Evolutionary conservation across 2,888 invertebrate genomes (phyloP).

Genomic region (Chloromyia formosa): DNA sequence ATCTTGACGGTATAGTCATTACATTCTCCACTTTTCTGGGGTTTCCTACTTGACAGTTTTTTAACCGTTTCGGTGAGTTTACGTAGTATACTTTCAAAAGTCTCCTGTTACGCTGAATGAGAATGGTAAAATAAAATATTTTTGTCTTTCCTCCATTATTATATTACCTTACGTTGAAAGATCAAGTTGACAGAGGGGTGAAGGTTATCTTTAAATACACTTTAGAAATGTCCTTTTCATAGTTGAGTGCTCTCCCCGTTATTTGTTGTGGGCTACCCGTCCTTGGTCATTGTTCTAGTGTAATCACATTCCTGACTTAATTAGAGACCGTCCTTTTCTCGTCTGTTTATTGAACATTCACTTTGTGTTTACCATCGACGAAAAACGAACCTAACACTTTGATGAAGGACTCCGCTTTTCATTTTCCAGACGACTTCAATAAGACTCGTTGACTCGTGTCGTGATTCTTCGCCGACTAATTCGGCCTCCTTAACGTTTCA

Average conservation of each 20-base stretch:
- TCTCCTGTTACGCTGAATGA: background rate
- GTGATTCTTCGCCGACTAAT: background rate
- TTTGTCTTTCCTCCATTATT: background rate
- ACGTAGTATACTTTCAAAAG: background rate
- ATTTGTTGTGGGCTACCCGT: background rate
- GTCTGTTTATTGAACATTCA: constrained; percentile 7
- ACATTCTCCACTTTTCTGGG: background rate
- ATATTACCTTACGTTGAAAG: background rate
- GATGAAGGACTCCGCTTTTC: constrained; percentile 13
- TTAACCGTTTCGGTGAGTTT: background rate
- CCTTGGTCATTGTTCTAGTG: background rate
- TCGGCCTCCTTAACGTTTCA: constrained; percentile 11
- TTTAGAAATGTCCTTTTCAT: constrained; percentile 8
- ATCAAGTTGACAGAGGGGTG: background rate
- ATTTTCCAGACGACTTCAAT: constrained; percentile 31
- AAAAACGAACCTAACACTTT: constrained; percentile 12
- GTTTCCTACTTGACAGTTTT: background rate
- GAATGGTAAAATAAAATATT: background rate
- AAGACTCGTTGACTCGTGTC: background rate
- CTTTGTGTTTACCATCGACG: background rate
- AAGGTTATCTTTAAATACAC: background rate
- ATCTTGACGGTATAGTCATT: background rate
- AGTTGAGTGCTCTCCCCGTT: background rate
- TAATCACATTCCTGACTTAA: constrained; percentile 26
- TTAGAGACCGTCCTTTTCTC: background rate